Percentiles rank a stretch among this genome's conserved stretches.
phyloP scores from a whole-genome alignment of 2,113 vertebrate genomes.

The Columba janthina region DNA sequence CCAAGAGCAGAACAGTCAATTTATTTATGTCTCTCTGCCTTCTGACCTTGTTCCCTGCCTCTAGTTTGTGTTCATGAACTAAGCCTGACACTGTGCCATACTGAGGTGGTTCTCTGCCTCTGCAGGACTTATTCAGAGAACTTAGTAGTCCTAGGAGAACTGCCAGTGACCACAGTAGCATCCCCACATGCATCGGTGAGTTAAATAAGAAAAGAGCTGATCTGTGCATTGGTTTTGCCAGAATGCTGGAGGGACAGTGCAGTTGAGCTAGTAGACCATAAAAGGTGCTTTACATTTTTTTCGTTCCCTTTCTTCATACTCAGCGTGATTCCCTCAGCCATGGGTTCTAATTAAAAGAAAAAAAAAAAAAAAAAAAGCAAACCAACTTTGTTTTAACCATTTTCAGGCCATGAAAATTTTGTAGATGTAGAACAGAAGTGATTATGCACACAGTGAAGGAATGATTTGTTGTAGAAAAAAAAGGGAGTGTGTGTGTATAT shows the following conservation, averaged over 20 bases:
- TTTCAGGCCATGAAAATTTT: not conserved
- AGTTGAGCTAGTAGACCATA: not conserved
- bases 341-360: not conserved
- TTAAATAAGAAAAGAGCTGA: not conserved
- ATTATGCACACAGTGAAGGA: not conserved
- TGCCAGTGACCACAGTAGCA: not conserved
- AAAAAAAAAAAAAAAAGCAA: too few relatives aligned
- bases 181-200: not conserved
- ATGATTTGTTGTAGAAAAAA: not conserved
- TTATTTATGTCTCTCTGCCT: not conserved
- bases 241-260: not conserved
- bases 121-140: not conserved
- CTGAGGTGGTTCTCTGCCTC: not conserved
- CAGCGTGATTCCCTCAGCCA: not conserved
- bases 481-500: not conserved
- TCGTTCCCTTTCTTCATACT: slow-evolving; percentile 18
- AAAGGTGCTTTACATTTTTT: slow-evolving; percentile 7
- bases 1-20: not conserved
- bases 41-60: not conserved
- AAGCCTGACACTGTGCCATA: not conserved
- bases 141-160: not conserved
- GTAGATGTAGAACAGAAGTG: not conserved
- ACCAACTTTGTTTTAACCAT: not conserved
- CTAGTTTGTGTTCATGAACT: not conserved
- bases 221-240: slow-evolving; percentile 7